Evolutionary conservation across 2,888 invertebrate species (phyloP).

Genomic region (Agonopterix subpropinquella): DNA sequence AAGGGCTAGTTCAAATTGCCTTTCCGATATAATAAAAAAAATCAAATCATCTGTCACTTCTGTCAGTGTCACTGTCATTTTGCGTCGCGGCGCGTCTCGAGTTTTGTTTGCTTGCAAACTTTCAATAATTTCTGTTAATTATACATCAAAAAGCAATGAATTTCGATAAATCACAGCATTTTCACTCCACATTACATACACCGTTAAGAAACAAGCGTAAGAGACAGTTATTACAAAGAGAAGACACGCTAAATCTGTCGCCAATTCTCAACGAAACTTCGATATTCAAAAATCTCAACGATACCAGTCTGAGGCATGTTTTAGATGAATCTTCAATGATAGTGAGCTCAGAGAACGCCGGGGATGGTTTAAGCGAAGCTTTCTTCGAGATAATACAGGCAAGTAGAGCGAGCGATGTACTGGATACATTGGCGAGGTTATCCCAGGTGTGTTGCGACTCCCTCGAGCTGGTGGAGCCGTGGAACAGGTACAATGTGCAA

Average conservation of each 20-base stretch:
- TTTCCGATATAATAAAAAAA: no score
- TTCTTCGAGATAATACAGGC: constrained; percentile 67
- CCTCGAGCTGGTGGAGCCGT: constrained; percentile 68
- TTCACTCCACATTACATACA: constrained; percentile 54
- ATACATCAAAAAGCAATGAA: constrained; percentile 28
- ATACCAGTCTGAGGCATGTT: constrained; percentile 61
- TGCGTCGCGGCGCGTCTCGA: no score
- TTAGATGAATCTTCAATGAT: constrained; percentile 61
- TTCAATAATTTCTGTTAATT: not conserved
- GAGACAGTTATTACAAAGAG: constrained; percentile 47
- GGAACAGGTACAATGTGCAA: constrained; percentile 64
- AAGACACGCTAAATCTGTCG: constrained; percentile 61
- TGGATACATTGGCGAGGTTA: constrained; percentile 78
- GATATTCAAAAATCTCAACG: constrained; percentile 61
- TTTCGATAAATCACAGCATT: constrained; percentile 43
- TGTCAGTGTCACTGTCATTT: no score
- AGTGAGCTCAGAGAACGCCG: constrained; percentile 39
- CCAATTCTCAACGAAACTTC: constrained; percentile 67
- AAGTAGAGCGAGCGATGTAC: constrained; percentile 66
- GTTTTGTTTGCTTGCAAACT: not conserved
- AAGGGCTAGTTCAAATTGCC: no score
- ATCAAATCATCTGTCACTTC: no score
- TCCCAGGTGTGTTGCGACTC: constrained; percentile 79
- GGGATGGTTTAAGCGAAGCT: constrained; percentile 54
- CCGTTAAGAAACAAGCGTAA: constrained; percentile 50